Base-by-base conservation (phyloP, 2,113 vertebrate species). In the Rhinoptilus africanus region DNA sequence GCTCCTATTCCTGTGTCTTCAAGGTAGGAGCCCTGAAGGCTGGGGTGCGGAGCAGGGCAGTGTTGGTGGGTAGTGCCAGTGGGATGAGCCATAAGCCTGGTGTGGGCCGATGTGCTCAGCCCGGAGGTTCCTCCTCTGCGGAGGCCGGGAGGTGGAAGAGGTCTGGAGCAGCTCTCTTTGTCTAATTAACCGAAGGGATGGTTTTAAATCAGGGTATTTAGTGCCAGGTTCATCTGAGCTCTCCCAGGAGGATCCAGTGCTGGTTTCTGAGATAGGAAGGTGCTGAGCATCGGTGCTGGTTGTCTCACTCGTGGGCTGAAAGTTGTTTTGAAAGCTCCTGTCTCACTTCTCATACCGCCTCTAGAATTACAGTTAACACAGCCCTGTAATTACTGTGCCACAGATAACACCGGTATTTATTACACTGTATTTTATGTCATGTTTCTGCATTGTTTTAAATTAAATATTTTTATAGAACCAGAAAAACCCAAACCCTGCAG, bases 71-170 rank as follows among this genome's bases (percentile, higher is more conserved):
- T 21, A 3, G 7, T 12, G 62, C 53, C 2, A 5, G 21, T 6
- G 43, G 37, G n/a, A 8, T 32, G 53, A 60, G 53, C 60, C 0
- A 0, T 30, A 17, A 62, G 37, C 56, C 3, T 0, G 12, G 16
- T 12, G 19, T 16, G 59, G 2, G 47, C 69, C 0, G 1, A 9
- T 59, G 6, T 57, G 17, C 62, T 69, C 77, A 54, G 67, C 22
- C 62, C 39, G 14, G 32, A 79, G 39, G 13, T 45, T 74, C 64
- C 54, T 51, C 20, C 54, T 35, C 27, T 39, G 16, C 3, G 2
- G 16, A 16, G 30, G 2, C 24, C 30, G 47, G 57, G 47, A 64
- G 45, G 34, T 39, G 28, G 34, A 51, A 48, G 53, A 56, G 63
- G 15, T 67, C 48, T 26, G 68, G 37, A 94, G 69, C 41, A 80